A percentile compares a stretch with the other conserved stretches of the same genome.
Evolutionary conservation across 1,140 invertebrate genomes (phyloP).

Genomic region (Pogonognathellus flavescens): DNA sequence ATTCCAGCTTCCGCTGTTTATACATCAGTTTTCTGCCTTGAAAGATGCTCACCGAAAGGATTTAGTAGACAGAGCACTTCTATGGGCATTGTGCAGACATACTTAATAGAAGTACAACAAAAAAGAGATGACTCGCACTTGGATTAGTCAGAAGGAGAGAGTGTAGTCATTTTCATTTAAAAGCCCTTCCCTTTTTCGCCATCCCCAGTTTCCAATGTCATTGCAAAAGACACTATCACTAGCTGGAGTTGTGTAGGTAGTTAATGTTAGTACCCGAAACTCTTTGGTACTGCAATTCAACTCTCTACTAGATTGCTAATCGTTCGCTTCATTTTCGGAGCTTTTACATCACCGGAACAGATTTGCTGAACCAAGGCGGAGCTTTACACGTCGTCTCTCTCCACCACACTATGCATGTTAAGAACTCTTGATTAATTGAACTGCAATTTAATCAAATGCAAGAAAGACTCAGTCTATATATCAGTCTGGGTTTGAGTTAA

Average conservation of each 20-base stretch:
- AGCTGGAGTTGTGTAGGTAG: too few species aligned
- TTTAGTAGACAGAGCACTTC: neutral
- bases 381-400: neutral
- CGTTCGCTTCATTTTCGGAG: constrained; percentile 14
- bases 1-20: neutral
- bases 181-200: constrained; percentile 24
- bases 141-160: neutral
- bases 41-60: neutral
- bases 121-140: constrained; percentile 20
- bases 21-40: neutral
- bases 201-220: constrained; percentile 3
- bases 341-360: constrained; percentile 36
- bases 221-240: neutral
- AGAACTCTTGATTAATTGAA: constrained; percentile 35
- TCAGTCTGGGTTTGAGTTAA: neutral
- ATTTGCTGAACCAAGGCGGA: constrained; percentile 22
- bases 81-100: too few species aligned
- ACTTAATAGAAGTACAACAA: too few species aligned
- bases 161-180: constrained; percentile 13
- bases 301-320: neutral
- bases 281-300: too few species aligned
- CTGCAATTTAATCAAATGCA: constrained; percentile 47
- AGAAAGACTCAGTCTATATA: neutral
- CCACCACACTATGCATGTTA: constrained; percentile 24
- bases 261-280: too few species aligned